Conservation (phyloP, 2,113 vertebrate genomes). For the Rhinolophus ferrumequinum region DNA sequence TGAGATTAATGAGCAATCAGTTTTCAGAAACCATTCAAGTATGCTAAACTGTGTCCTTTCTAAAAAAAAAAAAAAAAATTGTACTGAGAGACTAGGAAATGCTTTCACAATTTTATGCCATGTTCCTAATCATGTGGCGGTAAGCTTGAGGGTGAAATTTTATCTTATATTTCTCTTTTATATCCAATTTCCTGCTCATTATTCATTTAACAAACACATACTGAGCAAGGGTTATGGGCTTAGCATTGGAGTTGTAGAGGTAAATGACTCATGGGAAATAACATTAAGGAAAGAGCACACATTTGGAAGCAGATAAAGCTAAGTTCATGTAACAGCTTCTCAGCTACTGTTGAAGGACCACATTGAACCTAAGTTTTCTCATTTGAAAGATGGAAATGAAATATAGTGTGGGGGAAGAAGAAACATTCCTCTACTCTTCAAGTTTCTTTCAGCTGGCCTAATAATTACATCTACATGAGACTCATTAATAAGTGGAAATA, state of each 20-base stretch:
- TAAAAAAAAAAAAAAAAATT: neutral
- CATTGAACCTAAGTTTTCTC: neutral
- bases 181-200: neutral
- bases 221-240: neutral
- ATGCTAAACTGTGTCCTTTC: neutral
- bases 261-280: neutral
- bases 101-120: neutral
- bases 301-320: neutral
- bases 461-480: neutral
- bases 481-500: neutral
- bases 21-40: neutral
- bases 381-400: slow-evolving; percentile 4
- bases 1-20: neutral
- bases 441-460: neutral
- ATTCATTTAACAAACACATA: neutral
- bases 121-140: neutral
- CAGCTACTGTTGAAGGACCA: neutral
- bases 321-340: neutral
- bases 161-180: neutral
- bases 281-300: neutral
- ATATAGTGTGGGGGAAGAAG: neutral
- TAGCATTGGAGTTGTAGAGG: neutral
- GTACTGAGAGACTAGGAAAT: neutral
- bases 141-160: neutral
- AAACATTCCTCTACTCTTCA: neutral